These are phyloP conservation scores for Aulostomus chinensis DNA, from an alignment of 2,797 vertebrate species.

Conservation along the genomic window DNA sequence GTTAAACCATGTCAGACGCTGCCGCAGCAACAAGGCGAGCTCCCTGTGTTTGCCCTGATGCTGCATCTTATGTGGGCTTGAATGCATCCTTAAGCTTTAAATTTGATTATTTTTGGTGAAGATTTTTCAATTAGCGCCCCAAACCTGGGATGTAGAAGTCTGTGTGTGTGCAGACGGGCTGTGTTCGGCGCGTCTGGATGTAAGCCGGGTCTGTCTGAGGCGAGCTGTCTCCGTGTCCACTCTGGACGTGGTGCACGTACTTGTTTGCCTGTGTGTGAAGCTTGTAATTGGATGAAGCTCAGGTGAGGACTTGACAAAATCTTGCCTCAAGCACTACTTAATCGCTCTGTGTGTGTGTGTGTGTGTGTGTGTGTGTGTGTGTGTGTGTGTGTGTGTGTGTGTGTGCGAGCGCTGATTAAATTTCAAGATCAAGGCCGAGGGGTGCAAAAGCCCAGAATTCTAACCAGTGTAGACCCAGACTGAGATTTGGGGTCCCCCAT, in stretches of 20 bases:
- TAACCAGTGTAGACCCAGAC: too few relatives aligned
- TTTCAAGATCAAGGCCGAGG: background rate
- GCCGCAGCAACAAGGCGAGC: constrained; percentile 66
- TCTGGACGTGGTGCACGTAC: background rate
- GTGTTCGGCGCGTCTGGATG: too few relatives aligned
- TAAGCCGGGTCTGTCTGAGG: too few relatives aligned
- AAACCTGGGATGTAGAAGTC: too few relatives aligned
- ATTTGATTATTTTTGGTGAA: constrained; percentile 79
- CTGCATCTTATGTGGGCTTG: constrained; percentile 44
- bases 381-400: background rate
- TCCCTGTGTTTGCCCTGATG: constrained; percentile 30
- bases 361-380: background rate
- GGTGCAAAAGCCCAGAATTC: background rate
- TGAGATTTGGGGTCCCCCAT: too few relatives aligned
- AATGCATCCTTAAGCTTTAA: constrained; percentile 75
- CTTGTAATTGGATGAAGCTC: background rate
- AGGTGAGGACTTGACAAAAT: background rate
- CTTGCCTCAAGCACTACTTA: background rate
- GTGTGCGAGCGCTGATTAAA: background rate
- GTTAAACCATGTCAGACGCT: constrained; percentile 81
- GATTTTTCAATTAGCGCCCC: constrained; percentile 73
- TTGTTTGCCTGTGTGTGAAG: background rate
- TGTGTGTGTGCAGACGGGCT: too few relatives aligned
- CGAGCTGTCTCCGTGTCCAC: too few relatives aligned
- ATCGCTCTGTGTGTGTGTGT: background rate